These are phyloP conservation scores for Phylloscopus collybita DNA, from an alignment of 2,797 vertebrate species.

Conservation along the genomic window DNA sequence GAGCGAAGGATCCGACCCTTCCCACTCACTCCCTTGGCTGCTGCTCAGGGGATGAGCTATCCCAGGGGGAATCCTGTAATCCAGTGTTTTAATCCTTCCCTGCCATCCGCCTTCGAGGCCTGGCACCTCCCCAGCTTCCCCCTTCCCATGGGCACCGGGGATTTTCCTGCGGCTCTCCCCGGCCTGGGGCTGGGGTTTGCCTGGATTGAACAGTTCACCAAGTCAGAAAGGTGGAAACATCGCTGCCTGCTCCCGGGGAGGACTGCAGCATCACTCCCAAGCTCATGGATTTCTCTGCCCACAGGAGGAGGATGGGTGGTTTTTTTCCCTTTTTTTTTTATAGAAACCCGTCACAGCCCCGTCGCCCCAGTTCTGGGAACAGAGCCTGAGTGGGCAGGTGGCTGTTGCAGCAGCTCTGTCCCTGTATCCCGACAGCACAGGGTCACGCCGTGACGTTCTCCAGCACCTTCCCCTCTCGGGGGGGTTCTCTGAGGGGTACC, in stretches of 20 bases:
- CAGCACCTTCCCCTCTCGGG: background rate
- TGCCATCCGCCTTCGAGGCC: background rate
- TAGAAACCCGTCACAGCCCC: background rate
- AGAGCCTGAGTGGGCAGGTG: conserved; percentile 1
- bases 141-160: background rate
- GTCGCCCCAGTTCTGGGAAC: background rate
- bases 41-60: background rate
- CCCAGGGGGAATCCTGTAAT: conserved; percentile 37
- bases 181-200: background rate
- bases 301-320: background rate
- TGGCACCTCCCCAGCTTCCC: conserved; percentile 17
- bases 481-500: background rate
- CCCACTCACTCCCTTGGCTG: background rate
- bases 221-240: background rate
- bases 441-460: background rate
- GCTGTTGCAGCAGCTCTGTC: background rate
- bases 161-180: conserved; percentile 10
- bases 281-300: background rate
- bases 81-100: conserved; percentile 35
- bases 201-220: background rate
- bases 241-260: background rate
- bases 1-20: background rate
- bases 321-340: background rate
- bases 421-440: accelerated
- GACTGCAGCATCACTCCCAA: background rate